Evolutionary conservation across 2,888 invertebrate genomes (phyloP), one percentile per base, ranked within the genome.

Genomic region (Hyposoter dolosus): DNA sequence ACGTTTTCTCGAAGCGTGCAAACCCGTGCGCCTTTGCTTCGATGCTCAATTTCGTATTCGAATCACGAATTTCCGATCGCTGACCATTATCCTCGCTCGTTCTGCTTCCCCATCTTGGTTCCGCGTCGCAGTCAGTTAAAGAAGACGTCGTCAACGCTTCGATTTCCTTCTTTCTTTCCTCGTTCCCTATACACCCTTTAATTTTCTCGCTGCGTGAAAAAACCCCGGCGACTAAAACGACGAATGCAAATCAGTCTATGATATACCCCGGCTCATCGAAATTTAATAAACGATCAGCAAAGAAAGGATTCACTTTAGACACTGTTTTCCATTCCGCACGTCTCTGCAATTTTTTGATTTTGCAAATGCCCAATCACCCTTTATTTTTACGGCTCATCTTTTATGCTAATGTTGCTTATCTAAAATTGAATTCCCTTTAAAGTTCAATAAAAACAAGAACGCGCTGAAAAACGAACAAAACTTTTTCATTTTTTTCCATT

Each of bases 71-170:
- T 68, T 76, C 78, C 86, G 87, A 88, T 88, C 88, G 85, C 76
- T 87, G 83, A 74, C 88, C 88, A 88, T 88, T 88, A 86, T 87
- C 86, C 86, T 82, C 81, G 84, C 74, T 82, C 60, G 75, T 86
- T 69, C 71, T 75, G 60, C 50, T 28, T 72, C 60, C 19, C 72
- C 66, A 56, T 82, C 78, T 63, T 53, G 53, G 65, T 76, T 71
- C 71, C 76, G 82, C 79, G 76, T 82, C 85, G 10, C 40, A 85
- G 79, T 85, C 82, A 66, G 79, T 75, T 79, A 78, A 68, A 74
- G 71, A 85, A 82, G 85, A 85, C 71, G 85, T 79, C 71, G 85
- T 79, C 82, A 69, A 43, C 23, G 60, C 78, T 71, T 65, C 45
- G 75, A 82, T 68, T 75, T 50, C 43, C 56, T 50, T 32, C 19